Conservation (phyloP, 2,888 invertebrate species). For the Choristoneura rosaceana region DNA sequence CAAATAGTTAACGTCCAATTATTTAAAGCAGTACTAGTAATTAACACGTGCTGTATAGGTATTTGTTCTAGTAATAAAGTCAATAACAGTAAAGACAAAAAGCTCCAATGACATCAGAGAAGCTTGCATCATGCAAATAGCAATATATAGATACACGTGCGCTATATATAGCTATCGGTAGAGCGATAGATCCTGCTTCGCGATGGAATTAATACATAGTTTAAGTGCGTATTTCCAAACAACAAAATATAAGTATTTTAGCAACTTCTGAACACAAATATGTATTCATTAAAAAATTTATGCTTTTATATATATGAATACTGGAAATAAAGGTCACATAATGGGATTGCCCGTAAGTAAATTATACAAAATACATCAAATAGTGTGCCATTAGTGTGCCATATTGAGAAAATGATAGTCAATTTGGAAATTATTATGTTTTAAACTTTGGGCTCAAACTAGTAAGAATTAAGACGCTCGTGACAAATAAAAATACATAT, state of each 20-base stretch:
- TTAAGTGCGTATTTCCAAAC: not conserved
- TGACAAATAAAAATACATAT: too few relatives aligned
- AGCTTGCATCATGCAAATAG: not conserved
- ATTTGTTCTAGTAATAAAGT: conserved; percentile 16
- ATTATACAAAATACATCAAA: conserved; percentile 20
- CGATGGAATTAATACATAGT: not conserved
- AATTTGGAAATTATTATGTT: conserved; percentile 10
- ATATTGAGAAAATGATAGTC: conserved; percentile 15
- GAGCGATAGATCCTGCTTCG: not conserved
- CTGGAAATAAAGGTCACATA: conserved; percentile 5
- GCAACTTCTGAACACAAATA: not conserved
- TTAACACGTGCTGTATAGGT: conserved; percentile 16
- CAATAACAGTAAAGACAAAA: conserved; percentile 21
- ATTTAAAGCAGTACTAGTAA: conserved; percentile 14
- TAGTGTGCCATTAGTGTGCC: conserved; percentile 22
- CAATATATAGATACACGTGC: not conserved
- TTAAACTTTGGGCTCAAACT: conserved; percentile 5
- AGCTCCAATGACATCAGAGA: not conserved
- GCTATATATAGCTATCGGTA: not conserved
- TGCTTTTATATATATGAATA: not conserved
- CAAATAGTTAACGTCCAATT: conserved; percentile 28
- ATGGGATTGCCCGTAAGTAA: conserved; percentile 1
- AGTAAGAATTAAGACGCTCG: conserved; percentile 3
- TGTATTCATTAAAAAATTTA: not conserved
- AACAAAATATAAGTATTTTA: not conserved